These are phyloP conservation scores for Bathynomus jamesi DNA, from an alignment of 1,140 invertebrate genomes.

Conservation along the genomic window DNA sequence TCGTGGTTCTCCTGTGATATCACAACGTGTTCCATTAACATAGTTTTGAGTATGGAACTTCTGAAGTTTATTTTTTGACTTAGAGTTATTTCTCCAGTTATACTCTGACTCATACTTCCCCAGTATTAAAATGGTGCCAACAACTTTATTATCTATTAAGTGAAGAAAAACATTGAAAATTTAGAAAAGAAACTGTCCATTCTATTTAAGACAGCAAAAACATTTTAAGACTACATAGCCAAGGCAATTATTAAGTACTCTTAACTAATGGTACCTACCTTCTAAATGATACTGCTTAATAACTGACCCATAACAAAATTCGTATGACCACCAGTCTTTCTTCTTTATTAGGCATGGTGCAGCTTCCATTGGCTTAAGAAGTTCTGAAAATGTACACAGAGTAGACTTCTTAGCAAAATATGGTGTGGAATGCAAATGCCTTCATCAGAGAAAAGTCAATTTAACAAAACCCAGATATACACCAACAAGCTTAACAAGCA, in stretches of 20 bases:
- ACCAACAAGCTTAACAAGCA: too few relatives aligned
- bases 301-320: conserved; percentile 50
- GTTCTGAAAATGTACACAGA: conserved; percentile 35
- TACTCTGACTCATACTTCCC: conserved; percentile 47
- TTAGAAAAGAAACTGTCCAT: neutral
- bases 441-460: too few relatives aligned
- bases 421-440: too few relatives aligned
- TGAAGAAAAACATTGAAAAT: conserved; percentile 12
- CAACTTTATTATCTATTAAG: conserved; percentile 44
- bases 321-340: conserved; percentile 52
- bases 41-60: conserved; percentile 48
- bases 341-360: conserved; percentile 41
- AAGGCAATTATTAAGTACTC: too few relatives aligned
- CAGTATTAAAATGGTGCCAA: conserved; percentile 45
- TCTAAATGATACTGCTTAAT: conserved; percentile 49
- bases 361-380: conserved; percentile 44
- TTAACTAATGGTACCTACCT: conserved; percentile 40
- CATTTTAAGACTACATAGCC: neutral
- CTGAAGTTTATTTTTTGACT: conserved; percentile 38
- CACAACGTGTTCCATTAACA: conserved; percentile 48
- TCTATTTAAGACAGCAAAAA: neutral
- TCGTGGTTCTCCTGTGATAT: conserved; percentile 44
- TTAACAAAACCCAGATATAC: too few relatives aligned
- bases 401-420: too few relatives aligned
- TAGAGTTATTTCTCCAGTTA: conserved; percentile 45